Evolutionary conservation across 1,140 invertebrate genomes (phyloP).

Genomic region (Apocrypta bakeri): DNA sequence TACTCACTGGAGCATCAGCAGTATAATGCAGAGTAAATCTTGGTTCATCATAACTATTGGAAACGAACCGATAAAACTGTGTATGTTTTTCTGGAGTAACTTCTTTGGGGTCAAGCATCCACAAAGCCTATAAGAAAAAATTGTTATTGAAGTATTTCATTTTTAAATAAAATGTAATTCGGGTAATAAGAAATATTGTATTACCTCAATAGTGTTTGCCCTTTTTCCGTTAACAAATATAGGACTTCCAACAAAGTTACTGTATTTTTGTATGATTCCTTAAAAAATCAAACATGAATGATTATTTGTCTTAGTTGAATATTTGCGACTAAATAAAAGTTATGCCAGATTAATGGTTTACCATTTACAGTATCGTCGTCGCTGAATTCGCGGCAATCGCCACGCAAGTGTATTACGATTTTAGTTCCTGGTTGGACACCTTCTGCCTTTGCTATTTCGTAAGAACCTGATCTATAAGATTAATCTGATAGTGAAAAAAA

Average conservation of each 20-base stretch:
- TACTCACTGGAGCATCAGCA: conserved; percentile 93
- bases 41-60: conserved; percentile 89
- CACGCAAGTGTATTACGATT: conserved; percentile 93
- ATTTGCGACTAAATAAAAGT: not conserved
- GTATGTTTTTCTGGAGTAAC: conserved; percentile 90
- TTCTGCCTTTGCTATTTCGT: conserved; percentile 91
- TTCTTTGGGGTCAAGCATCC: conserved; percentile 93
- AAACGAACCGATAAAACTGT: conserved; percentile 93
- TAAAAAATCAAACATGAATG: conserved; percentile 58
- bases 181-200: not conserved
- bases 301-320: conserved; percentile 20
- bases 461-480: conserved; percentile 83
- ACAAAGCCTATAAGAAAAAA: conserved; percentile 83
- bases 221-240: conserved; percentile 93
- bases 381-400: conserved; percentile 90
- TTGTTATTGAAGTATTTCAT: not conserved
- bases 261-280: conserved; percentile 96
- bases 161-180: conserved; percentile 29
- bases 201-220: conserved; percentile 86
- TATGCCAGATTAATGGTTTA: conserved; percentile 65
- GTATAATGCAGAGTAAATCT: conserved; percentile 89
- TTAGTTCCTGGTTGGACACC: conserved; percentile 92
- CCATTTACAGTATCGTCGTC: conserved; percentile 89
- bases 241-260: conserved; percentile 96
- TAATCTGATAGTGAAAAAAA: conserved; percentile 11